phyloP scores from a whole-genome alignment of 2,797 vertebrate species.

The Chaunax sp. region DNA sequence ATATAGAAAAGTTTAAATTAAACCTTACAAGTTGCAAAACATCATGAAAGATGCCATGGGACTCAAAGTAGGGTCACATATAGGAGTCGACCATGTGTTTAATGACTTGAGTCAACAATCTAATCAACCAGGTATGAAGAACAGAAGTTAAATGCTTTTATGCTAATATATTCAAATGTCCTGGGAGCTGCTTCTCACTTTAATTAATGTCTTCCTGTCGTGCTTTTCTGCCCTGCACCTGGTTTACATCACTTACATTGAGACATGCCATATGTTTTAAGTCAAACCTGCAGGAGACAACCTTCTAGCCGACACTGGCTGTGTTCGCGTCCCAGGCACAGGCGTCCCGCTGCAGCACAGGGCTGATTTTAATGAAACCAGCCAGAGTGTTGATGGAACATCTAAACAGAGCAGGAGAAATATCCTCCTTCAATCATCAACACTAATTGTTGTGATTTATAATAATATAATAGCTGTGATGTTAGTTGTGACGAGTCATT shows the following conservation, averaged over 20 bases:
- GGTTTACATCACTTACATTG: background rate
- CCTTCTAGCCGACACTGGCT: background rate
- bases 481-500: constrained; percentile 7
- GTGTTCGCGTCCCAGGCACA: background rate
- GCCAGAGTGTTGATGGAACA: constrained; percentile 4
- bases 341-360: background rate
- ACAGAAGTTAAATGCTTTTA: constrained; percentile 7
- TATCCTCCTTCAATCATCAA: constrained; percentile 4
- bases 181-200: background rate
- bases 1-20: too few relatives aligned
- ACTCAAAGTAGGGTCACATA: too few relatives aligned
- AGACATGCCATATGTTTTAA: constrained; percentile 1
- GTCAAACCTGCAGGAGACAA: background rate
- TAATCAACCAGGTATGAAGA: background rate
- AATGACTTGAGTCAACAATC: background rate
- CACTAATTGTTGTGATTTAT: constrained; percentile 8
- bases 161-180: constrained; percentile 15
- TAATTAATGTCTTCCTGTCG: background rate
- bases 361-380: background rate
- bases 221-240: background rate
- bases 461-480: background rate
- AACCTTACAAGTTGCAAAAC: too few relatives aligned
- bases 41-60: too few relatives aligned
- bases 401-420: constrained; percentile 1
- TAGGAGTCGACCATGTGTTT: too few relatives aligned